These are phyloP conservation scores for Bufotes viridis DNA, from an alignment of 2,797 vertebrate genomes.

Conservation along the genomic window DNA sequence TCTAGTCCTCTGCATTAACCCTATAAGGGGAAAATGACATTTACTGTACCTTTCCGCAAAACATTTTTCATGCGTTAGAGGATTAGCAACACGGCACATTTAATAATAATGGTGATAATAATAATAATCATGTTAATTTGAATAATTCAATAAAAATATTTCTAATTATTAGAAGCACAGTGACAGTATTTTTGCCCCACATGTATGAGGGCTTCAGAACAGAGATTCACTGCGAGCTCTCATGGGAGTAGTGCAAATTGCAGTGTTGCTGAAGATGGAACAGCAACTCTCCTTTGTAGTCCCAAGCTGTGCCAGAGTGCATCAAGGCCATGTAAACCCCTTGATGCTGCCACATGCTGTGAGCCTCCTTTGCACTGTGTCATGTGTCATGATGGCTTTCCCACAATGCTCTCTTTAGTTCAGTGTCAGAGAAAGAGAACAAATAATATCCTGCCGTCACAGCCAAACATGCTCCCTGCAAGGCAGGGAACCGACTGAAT, in stretches of 20 bases:
- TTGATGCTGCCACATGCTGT: slow-evolving; percentile 82
- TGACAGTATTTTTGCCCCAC: slow-evolving; percentile 67
- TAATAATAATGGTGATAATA: neutral
- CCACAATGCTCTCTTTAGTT: slow-evolving; percentile 85
- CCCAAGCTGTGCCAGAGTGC: slow-evolving; percentile 81
- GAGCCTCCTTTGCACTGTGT: slow-evolving; percentile 81
- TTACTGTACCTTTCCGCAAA: no score
- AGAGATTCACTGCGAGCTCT: slow-evolving; percentile 73
- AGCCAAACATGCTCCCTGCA: slow-evolving; percentile 76
- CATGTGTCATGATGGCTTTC: slow-evolving; percentile 81
- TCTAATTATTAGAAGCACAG: neutral
- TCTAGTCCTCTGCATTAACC: neutral
- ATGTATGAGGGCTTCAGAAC: slow-evolving; percentile 75
- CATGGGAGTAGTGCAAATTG: slow-evolving; percentile 80
- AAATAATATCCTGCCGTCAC: slow-evolving; percentile 78
- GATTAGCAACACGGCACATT: neutral
- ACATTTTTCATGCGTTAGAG: neutral
- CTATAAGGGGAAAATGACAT: neutral
- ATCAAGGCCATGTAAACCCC: slow-evolving; percentile 83
- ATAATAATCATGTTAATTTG: neutral
- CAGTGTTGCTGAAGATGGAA: slow-evolving; percentile 77
- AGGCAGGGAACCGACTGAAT: slow-evolving; percentile 65
- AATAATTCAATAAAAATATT: neutral
- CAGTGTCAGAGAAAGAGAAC: slow-evolving; percentile 73
- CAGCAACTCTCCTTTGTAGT: slow-evolving; percentile 77